These are phyloP conservation scores for Palythoa grandiflora DNA, from an alignment of 92 coral and sea anemone species.

Conservation along the genomic window DNA sequence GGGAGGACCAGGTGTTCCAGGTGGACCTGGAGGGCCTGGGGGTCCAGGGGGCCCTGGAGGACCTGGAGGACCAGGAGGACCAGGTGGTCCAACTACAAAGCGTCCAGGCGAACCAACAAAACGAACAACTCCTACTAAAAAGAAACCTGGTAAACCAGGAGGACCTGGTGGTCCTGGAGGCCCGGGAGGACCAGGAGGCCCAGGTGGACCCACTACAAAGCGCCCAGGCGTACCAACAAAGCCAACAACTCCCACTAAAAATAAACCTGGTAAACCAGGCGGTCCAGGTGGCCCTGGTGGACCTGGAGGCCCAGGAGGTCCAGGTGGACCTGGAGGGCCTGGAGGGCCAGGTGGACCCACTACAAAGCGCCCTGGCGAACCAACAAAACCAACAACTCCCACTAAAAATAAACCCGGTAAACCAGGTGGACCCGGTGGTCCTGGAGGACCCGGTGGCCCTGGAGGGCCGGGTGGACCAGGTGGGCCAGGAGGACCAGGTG, in stretches of 20 bases:
- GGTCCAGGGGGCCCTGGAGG: slow-evolving; percentile 88
- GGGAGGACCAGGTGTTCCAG: slow-evolving; percentile 57
- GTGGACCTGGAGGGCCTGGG: slow-evolving; percentile 63
- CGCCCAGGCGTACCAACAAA: slow-evolving; percentile 34
- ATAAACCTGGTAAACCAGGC: slow-evolving; percentile 50
- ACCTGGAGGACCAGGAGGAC: slow-evolving; percentile 66
- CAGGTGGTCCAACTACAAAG: slow-evolving; percentile 73
- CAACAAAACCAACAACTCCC: slow-evolving; percentile 26
- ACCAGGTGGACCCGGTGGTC: slow-evolving; percentile 80
- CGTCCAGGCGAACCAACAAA: slow-evolving; percentile 64
- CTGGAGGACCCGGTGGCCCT: slow-evolving; percentile 84
- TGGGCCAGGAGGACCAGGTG: slow-evolving; percentile 53
- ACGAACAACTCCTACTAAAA: slow-evolving; percentile 9
- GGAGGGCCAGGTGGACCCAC: slow-evolving; percentile 69
- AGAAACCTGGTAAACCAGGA: slow-evolving; percentile 60
- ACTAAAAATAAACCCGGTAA: slow-evolving; percentile 58
- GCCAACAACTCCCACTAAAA: background rate
- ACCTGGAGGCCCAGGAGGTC: slow-evolving; percentile 80
- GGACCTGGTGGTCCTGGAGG: slow-evolving; percentile 60
- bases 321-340: slow-evolving; percentile 78
- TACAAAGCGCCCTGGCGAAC: background rate
- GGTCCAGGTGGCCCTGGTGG: background rate
- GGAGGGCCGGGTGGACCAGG: slow-evolving; percentile 82
- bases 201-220: slow-evolving; percentile 65
- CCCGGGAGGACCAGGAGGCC: slow-evolving; percentile 58